A percentile compares a stretch with the other conserved stretches of the same genome.
Conservation (phyloP, 2,113 vertebrate species). For the Eublepharis macularius region DNA sequence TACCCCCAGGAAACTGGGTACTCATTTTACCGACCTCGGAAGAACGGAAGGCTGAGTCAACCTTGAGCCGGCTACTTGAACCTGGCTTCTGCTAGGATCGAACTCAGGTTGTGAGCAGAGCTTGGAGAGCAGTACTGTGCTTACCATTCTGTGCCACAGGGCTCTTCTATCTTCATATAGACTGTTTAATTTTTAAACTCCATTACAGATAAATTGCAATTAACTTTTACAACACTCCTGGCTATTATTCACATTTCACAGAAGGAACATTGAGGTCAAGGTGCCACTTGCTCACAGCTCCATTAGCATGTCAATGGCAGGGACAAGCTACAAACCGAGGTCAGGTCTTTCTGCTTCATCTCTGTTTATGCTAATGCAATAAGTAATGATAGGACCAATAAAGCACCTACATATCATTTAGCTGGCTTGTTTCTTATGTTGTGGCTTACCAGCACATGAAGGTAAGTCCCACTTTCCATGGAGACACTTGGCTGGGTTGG, state of each 20-base stretch:
- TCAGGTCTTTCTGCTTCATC: neutral
- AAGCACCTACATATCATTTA: neutral
- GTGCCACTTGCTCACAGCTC: neutral
- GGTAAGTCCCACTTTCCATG: conserved; percentile 61
- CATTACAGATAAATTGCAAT: neutral
- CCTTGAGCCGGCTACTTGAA: no score
- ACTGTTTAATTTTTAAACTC: neutral
- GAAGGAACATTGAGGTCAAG: neutral
- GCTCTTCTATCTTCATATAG: no score
- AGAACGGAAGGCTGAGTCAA: no score
- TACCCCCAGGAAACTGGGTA: no score
- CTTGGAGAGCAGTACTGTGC: no score
- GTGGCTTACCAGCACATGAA: conserved; percentile 53
- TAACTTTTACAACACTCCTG: neutral
- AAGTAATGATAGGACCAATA: neutral
- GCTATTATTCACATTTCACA: neutral
- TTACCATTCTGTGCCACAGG: no score
- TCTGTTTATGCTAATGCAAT: no score
- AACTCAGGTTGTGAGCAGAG: no score
- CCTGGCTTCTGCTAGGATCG: no score
- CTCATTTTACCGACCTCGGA: no score
- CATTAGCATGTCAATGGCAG: neutral
- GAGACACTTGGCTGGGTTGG: conserved; percentile 48
- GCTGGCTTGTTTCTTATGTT: neutral
- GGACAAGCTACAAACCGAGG: neutral